These are phyloP conservation scores for Oikopleura dioica DNA, from an alignment of 23 tunicate species.

Conservation along the genomic window DNA sequence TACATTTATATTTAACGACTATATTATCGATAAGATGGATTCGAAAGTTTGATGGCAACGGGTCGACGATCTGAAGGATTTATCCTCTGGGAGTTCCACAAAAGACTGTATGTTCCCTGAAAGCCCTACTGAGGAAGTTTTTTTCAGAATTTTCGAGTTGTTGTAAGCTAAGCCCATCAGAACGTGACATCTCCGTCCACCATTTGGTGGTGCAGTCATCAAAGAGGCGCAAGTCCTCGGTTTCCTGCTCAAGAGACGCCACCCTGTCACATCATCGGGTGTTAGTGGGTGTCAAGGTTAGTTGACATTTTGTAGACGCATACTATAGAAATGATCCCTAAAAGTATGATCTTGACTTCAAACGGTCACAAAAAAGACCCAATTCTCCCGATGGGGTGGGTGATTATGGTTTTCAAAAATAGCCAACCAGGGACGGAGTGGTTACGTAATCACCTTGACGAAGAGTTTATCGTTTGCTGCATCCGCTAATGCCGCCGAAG, in stretches of 20 bases:
- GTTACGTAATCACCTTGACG: slow-evolving; percentile 41
- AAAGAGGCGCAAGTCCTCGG: slow-evolving; percentile 3
- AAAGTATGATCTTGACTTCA: slow-evolving; percentile 36
- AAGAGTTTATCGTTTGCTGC: slow-evolving; percentile 76
- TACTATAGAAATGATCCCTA: slow-evolving; percentile 54
- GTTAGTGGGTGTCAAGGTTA: slow-evolving; percentile 13
- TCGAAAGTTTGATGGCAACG: too few species aligned
- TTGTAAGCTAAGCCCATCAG: not conserved
- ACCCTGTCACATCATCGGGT: slow-evolving; percentile 22
- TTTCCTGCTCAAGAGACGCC: slow-evolving; percentile 23
- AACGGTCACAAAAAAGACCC: too few species aligned
- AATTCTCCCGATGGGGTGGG: too few species aligned
- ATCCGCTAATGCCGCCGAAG: slow-evolving; percentile 91
- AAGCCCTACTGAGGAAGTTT: too few species aligned
- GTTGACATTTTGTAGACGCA: slow-evolving; percentile 27
- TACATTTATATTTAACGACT: not conserved
- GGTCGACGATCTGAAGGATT: too few species aligned
- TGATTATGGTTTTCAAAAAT: too few species aligned
- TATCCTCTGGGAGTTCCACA: too few species aligned
- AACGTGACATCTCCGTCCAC: not conserved
- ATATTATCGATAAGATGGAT: not conserved
- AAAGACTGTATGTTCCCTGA: too few species aligned
- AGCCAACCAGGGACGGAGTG: too few species aligned
- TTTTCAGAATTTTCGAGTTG: too few species aligned
- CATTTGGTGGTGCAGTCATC: not conserved